Evolutionary conservation across 2,797 vertebrate species (phyloP).

Genomic region (Acrocephalus scirpaceus): DNA sequence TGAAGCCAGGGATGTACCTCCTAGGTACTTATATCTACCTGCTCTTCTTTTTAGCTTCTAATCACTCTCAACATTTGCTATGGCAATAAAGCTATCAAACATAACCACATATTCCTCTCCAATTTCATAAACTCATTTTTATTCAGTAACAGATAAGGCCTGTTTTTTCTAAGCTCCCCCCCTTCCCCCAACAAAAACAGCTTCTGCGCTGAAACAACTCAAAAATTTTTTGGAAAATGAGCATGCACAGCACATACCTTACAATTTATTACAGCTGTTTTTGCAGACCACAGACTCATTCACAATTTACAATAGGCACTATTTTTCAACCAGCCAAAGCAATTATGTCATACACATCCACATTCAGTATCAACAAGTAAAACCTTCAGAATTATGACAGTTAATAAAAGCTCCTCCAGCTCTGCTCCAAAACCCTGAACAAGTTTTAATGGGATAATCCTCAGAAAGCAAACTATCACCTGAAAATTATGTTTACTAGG

Average conservation of each 20-base stretch:
- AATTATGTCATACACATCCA: not conserved
- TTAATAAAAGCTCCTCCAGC: constrained; percentile 30
- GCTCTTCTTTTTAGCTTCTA: not conserved
- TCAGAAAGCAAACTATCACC: constrained; percentile 32
- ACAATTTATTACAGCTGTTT: not conserved
- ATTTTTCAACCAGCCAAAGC: constrained; percentile 17
- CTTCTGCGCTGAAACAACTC: not conserved
- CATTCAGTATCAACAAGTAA: constrained; percentile 9
- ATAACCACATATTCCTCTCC: not conserved
- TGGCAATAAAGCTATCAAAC: not conserved
- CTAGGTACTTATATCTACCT: not conserved
- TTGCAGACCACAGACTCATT: constrained; percentile 1
- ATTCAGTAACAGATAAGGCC: not conserved
- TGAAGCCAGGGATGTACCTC: not conserved
- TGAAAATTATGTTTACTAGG: constrained; percentile 4
- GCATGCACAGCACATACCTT: not conserved
- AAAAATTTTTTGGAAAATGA: not conserved
- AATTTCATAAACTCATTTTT: not conserved
- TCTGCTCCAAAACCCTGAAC: not conserved
- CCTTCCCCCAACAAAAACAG: not conserved
- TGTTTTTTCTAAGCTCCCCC: not conserved
- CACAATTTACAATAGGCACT: constrained; percentile 8
- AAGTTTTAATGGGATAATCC: constrained; percentile 1
- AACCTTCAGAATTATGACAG: constrained; percentile 1
- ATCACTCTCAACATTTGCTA: not conserved